phyloP scores from a whole-genome alignment of 2,113 vertebrate genomes.

The Empidonax traillii region DNA sequence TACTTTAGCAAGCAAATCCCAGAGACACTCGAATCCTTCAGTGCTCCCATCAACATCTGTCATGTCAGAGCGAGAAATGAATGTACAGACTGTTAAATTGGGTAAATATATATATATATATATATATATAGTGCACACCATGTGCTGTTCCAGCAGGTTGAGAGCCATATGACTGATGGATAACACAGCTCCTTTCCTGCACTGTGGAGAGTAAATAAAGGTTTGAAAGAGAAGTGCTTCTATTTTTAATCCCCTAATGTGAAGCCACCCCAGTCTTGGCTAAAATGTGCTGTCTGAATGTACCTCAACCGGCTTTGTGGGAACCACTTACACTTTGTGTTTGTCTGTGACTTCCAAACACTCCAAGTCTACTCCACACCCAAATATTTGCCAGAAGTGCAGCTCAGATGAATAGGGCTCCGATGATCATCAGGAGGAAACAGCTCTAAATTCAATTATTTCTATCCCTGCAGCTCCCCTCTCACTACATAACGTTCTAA shows the following conservation, averaged over 20 bases:
- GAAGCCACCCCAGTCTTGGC: background rate
- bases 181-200: background rate
- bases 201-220: background rate
- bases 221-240: background rate
- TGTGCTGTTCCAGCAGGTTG: background rate
- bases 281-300: background rate
- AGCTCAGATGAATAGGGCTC: background rate
- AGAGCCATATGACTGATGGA: background rate
- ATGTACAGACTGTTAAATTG: background rate
- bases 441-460: background rate
- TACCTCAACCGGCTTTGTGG: background rate
- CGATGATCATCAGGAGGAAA: background rate
- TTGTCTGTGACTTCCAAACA: background rate
- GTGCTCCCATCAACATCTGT: constrained; percentile 28
- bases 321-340: background rate
- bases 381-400: background rate
- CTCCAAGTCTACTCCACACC: background rate
- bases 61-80: constrained; percentile 20
- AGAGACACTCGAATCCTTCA: background rate
- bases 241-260: background rate
- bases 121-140: background rate
- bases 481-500: too few relatives aligned
- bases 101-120: background rate
- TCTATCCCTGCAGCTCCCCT: too few relatives aligned
- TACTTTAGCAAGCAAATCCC: constrained; percentile 32